Conservation (phyloP, 1,140 invertebrate species). For the Oryctes rhinoceros region DNA sequence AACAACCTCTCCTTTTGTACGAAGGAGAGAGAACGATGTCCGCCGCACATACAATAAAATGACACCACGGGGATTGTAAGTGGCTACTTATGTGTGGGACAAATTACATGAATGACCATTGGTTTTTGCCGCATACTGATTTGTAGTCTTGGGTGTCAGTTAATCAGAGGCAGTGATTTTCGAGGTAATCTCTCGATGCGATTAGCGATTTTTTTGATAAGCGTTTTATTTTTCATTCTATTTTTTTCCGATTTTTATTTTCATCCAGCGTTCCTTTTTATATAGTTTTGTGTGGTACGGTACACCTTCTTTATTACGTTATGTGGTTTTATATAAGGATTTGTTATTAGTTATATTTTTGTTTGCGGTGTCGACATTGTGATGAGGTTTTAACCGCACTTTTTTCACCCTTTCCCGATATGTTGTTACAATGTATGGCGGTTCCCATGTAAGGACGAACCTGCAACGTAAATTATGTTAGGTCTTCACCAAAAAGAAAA, state of each 20-base stretch:
- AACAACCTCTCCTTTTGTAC: not conserved
- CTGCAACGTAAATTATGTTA: too few relatives aligned
- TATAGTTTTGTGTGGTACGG: too few relatives aligned
- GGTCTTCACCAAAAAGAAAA: too few relatives aligned
- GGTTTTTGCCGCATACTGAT: constrained; percentile 26
- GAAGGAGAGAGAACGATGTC: not conserved
- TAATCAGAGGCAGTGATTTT: constrained; percentile 36
- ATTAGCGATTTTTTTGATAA: constrained; percentile 3
- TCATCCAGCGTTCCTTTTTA: not conserved
- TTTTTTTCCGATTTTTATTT: not conserved
- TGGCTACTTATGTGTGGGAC: constrained; percentile 31
- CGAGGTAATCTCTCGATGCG: constrained; percentile 26
- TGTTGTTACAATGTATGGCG: not conserved
- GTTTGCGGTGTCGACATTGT: not conserved
- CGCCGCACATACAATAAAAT: constrained; percentile 3
- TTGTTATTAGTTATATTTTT: constrained; percentile 16
- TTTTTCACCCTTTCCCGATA: not conserved
- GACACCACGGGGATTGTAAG: constrained; percentile 18
- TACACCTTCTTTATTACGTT: not conserved
- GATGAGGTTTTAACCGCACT: constrained; percentile 13
- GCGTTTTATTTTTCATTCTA: not conserved
- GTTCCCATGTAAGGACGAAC: not conserved
- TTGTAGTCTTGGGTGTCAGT: constrained; percentile 36
- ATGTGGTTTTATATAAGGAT: not conserved
- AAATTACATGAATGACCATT: constrained; percentile 33